Evolutionary conservation across 2,113 vertebrate species (phyloP).

Genomic region (Myxocyprinus asiaticus): DNA sequence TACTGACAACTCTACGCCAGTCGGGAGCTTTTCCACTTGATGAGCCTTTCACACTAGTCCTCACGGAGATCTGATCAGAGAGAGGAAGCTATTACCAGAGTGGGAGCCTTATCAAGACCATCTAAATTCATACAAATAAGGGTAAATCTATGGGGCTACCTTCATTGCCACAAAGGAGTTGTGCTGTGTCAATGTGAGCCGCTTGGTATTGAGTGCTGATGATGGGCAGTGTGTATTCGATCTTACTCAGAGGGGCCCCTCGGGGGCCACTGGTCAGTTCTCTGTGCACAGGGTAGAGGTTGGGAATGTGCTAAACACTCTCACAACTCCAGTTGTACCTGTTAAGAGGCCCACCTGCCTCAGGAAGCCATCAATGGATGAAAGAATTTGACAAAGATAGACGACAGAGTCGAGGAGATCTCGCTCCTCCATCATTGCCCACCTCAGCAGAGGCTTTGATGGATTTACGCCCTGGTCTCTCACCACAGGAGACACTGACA

Average conservation of each 20-base stretch:
- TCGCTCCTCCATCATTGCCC: slow-evolving; percentile 39
- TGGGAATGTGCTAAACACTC: slow-evolving; percentile 19
- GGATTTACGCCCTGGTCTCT: slow-evolving; percentile 43
- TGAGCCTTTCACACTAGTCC: slow-evolving; percentile 40
- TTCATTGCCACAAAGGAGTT: slow-evolving; percentile 23
- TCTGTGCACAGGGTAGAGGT: neutral
- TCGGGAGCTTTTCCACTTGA: slow-evolving; percentile 40
- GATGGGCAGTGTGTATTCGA: slow-evolving; percentile 18
- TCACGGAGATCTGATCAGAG: slow-evolving; percentile 43
- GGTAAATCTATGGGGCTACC: slow-evolving; percentile 7
- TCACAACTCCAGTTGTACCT: neutral
- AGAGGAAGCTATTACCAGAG: slow-evolving; percentile 42
- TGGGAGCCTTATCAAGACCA: slow-evolving; percentile 49
- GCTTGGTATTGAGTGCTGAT: slow-evolving; percentile 30
- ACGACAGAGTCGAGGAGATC: slow-evolving; percentile 18
- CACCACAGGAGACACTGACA: slow-evolving; percentile 34
- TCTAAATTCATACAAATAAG: slow-evolving; percentile 39
- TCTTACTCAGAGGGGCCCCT: neutral
- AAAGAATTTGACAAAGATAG: slow-evolving; percentile 47
- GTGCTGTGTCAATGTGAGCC: slow-evolving; percentile 14
- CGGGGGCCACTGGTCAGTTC: slow-evolving; percentile 5
- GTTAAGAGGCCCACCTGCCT: slow-evolving; percentile 10
- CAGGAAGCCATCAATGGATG: slow-evolving; percentile 36
- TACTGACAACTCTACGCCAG: slow-evolving; percentile 35
- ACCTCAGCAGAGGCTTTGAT: slow-evolving; percentile 38